Evolutionary conservation across 1,140 invertebrate species (phyloP).

Genomic region (Asbolus verrucosus): DNA sequence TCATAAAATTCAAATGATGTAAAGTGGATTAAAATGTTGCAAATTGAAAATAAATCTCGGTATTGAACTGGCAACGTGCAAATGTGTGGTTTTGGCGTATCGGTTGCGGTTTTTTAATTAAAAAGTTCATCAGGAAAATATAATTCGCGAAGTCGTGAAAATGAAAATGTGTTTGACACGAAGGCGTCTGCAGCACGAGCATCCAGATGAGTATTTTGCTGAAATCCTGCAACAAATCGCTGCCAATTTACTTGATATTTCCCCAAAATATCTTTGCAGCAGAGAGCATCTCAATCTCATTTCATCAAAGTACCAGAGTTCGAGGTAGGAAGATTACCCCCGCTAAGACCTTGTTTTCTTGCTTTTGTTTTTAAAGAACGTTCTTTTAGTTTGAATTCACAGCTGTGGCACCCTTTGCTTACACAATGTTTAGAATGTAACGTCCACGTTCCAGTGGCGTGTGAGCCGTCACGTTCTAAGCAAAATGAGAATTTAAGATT

Average conservation of each 20-base stretch:
- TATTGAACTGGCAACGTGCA: no score
- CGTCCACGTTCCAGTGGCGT: no score
- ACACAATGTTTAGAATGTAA: conserved; percentile 28
- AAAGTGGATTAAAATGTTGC: no score
- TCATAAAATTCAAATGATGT: no score
- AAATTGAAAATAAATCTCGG: no score
- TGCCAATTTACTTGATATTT: conserved; percentile 53
- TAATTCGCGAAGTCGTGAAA: no score
- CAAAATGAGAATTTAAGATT: conserved; percentile 46
- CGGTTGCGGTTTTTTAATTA: no score
- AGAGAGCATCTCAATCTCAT: conserved; percentile 51
- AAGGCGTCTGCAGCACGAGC: no score
- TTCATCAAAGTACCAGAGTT: conserved; percentile 50
- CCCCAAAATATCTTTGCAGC: conserved; percentile 50
- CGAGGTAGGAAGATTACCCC: conserved; percentile 47
- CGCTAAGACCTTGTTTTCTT: conserved; percentile 50
- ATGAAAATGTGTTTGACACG: no score
- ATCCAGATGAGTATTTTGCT: no score
- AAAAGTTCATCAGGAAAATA: no score
- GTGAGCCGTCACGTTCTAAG: conserved; percentile 45
- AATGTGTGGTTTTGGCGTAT: no score
- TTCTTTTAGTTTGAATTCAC: conserved; percentile 54
- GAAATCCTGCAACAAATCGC: conserved; percentile 52
- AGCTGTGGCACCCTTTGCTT: conserved; percentile 52
- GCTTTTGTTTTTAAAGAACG: conserved; percentile 55